phyloP scores from a whole-genome alignment of 2,113 vertebrate species.

The Antennarius striatus region DNA sequence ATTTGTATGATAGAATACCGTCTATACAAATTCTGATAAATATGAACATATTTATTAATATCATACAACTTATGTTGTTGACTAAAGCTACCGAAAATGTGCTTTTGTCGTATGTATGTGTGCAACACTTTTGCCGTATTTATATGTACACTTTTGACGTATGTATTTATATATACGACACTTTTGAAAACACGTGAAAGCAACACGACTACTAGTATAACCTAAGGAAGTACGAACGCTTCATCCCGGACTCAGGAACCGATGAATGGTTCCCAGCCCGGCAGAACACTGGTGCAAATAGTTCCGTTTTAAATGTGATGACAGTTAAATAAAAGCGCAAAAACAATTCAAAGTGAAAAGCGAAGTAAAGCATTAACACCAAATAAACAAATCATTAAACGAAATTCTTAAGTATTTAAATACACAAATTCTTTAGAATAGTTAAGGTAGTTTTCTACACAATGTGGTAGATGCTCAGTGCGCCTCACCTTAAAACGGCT shows the following conservation, averaged over 20 bases:
- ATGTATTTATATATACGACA: neutral
- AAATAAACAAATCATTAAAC: no score
- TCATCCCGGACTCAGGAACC: neutral
- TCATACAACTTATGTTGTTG: neutral
- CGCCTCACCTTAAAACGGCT: no score
- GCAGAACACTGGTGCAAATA: no score
- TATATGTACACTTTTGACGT: neutral
- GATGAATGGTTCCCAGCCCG: constrained; percentile 31
- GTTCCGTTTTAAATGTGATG: no score
- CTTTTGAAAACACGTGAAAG: neutral
- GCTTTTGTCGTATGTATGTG: rapidly evolving
- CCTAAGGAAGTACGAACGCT: neutral
- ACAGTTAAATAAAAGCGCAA: no score
- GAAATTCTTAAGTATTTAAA: no score
- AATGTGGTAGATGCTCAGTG: no score
- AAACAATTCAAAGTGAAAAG: no score
- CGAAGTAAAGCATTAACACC: no score
- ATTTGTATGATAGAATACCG: no score
- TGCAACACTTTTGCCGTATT: neutral
- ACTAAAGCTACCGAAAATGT: neutral
- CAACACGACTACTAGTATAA: constrained; percentile 30
- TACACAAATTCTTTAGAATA: no score
- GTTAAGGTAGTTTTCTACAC: no score
- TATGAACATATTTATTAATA: neutral
- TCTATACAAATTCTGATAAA: neutral